Base-by-base conservation (phyloP, 2,888 invertebrate species). In the Dilophus febrilis region DNA sequence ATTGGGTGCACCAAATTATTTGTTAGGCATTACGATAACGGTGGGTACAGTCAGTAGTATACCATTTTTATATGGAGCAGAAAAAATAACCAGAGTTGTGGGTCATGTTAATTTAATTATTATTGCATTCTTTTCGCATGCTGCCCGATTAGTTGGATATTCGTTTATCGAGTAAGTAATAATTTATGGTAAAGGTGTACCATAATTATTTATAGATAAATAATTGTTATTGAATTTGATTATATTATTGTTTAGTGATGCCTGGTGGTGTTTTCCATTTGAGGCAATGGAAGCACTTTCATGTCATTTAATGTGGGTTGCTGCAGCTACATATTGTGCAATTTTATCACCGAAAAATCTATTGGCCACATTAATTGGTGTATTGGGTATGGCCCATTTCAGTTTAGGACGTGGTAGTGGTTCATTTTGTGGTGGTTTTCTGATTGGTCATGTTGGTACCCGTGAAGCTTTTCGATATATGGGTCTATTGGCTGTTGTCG, bases 251-350 rank as follows among this genome's bases (percentile, higher is more conserved):
- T 64, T 27, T 56, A 85, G 84, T 55, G 79, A 77, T 55, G 81
- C 86, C 5, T 86, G 84, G 84, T 83, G 83, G 83, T 83, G 83
- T 53, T 84, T 86, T 50, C 85, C 85, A 1, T 85, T 86, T 51
- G 86, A 86, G 62, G 83, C 83, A 0, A 74, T 86, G 72, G 86
- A 86, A 60, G 80, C 85, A 1, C 62, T 86, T 13, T 84, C 85
- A 1, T 83, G 84, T 18, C 85, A 86, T 53, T 64, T 90, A 47
- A 84, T 88, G 84, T 88, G 86, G 81, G 85, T 87, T 13, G 84
- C 90, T 29, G 86, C 86, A 2, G 83, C 87, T 6, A 85, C 86
- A 0, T 87, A 88, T 58, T 86, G 85, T 52, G 80, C 84, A 12
- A 71, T 82, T 57, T 61, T 88, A 49, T 83, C 87, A 2, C 88